Percentiles rank a stretch among this genome's conserved stretches.
These are phyloP conservation scores for Bombus breviceps DNA, from an alignment of 1,140 invertebrate species.

Conservation along the genomic window DNA sequence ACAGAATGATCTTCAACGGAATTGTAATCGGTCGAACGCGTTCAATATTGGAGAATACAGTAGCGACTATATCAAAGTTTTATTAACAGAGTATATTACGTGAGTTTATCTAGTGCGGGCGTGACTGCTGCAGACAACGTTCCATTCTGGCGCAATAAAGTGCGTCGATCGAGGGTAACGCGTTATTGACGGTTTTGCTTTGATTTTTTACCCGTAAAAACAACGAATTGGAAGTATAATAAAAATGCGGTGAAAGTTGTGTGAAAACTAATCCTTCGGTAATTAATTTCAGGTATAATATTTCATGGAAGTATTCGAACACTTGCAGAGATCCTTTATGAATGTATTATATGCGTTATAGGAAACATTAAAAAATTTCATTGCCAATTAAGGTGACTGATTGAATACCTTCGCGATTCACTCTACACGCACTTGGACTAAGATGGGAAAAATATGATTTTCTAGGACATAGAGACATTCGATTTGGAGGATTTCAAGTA, in stretches of 20 bases:
- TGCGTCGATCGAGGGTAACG: neutral
- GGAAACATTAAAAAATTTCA: neutral
- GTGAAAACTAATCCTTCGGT: neutral
- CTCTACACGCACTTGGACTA: neutral
- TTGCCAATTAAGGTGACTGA: neutral
- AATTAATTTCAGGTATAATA: neutral
- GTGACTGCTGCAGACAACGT: neutral
- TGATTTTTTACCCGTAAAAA: neutral
- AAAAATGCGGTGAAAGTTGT: neutral
- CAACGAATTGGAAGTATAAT: neutral
- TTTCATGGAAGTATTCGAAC: no score
- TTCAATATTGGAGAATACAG: neutral
- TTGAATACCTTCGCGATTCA: no score
- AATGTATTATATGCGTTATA: neutral
- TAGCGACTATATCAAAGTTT: neutral
- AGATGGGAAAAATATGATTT: constrained; percentile 52
- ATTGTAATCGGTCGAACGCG: neutral
- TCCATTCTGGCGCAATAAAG: neutral
- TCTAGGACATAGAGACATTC: constrained; percentile 92
- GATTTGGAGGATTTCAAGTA: constrained; percentile 97
- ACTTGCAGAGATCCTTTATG: neutral
- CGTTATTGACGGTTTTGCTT: neutral
- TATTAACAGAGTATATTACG: neutral
- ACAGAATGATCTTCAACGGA: neutral
- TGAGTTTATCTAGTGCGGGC: neutral